phyloP scores from a whole-genome alignment of 2,113 vertebrate genomes.

The Pelvicachromis taeniatus region DNA sequence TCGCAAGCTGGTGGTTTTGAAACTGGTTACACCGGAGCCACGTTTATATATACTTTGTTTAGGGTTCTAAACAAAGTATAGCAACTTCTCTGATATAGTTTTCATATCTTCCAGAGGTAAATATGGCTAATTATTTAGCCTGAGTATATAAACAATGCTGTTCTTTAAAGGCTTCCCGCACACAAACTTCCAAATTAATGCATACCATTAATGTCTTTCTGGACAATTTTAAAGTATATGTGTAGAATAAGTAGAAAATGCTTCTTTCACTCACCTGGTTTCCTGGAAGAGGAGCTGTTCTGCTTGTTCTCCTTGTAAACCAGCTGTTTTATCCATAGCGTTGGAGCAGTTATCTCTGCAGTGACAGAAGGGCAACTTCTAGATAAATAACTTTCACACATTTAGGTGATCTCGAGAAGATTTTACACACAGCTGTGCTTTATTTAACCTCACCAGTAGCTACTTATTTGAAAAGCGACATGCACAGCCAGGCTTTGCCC shows the following conservation, averaged over 20 bases:
- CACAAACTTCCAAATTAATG: not conserved
- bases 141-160: not conserved
- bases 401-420: not conserved
- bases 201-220: not conserved
- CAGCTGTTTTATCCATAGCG: slow-evolving; percentile 93
- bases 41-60: not conserved
- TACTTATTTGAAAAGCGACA: not conserved
- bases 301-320: slow-evolving; percentile 88
- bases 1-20: slow-evolving; percentile 32
- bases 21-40: slow-evolving; percentile 5
- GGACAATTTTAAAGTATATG: not conserved
- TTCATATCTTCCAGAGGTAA: not conserved
- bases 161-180: not conserved
- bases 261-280: slow-evolving; percentile 77
- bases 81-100: not conserved
- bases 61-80: too few relatives aligned
- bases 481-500: not conserved
- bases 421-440: not conserved
- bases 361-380: not conserved
- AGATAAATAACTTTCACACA: not conserved
- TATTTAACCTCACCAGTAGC: not conserved
- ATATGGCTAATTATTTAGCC: not conserved
- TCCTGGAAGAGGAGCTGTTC: slow-evolving; percentile 85
- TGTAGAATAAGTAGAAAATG: not conserved
- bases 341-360: slow-evolving; percentile 94